These are phyloP conservation scores for Colostygia pectinataria DNA, from an alignment of 2,888 invertebrate genomes.

Conservation along the genomic window DNA sequence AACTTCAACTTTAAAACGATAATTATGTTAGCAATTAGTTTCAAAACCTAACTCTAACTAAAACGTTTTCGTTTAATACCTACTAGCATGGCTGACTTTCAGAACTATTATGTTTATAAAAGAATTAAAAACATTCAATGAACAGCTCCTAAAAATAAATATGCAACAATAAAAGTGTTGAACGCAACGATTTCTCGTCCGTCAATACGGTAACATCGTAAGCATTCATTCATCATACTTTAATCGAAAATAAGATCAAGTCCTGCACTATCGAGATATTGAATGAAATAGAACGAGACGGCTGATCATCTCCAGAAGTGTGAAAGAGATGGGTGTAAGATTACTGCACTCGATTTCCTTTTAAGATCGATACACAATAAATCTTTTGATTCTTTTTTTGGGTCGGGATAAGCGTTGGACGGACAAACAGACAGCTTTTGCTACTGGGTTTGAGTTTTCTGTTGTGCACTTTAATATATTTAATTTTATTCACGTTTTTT, in stretches of 20 bases:
- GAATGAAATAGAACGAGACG: conserved; percentile 56
- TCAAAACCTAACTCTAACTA: too few species aligned
- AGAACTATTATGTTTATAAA: too few species aligned
- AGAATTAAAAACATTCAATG: not conserved
- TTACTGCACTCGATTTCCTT: conserved; percentile 65
- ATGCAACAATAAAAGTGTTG: conserved; percentile 39
- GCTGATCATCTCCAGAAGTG: conserved; percentile 21
- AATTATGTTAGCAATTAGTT: too few species aligned
- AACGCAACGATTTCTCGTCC: conserved; percentile 50
- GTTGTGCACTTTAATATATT: conserved; percentile 2
- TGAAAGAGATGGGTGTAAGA: conserved; percentile 43
- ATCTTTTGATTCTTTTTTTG: conserved; percentile 61
- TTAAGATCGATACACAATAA: conserved; percentile 73
- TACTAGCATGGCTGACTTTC: too few species aligned
- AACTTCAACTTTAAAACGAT: too few species aligned
- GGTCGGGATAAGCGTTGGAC: conserved; percentile 57
- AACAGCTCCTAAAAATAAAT: conserved; percentile 19
- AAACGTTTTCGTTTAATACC: too few species aligned
- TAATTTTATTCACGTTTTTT: not conserved
- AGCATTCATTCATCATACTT: conserved; percentile 67
- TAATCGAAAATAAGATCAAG: conserved; percentile 67
- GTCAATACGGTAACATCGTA: conserved; percentile 49
- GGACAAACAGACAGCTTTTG: conserved; percentile 57
- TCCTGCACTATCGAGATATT: conserved; percentile 53
- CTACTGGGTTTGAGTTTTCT: conserved; percentile 56